Percentiles rank a stretch among this genome's conserved stretches.
These are phyloP conservation scores for Caenorhabditis sp. DNA, from an alignment of 2,888 invertebrate species.

Conservation along the genomic window DNA sequence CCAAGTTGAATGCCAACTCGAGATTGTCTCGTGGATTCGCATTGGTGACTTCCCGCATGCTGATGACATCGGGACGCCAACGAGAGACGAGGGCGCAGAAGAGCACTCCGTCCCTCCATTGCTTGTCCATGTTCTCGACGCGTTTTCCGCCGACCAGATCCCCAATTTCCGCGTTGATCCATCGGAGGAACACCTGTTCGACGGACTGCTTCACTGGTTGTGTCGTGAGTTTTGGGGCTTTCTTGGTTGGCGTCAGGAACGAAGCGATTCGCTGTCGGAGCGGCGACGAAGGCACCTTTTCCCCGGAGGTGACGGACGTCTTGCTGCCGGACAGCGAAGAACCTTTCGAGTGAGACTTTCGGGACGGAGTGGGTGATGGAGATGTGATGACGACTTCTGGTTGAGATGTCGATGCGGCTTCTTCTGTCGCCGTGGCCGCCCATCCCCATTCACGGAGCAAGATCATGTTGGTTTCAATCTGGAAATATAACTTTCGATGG, in stretches of 20 bases:
- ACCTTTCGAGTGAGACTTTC: slow-evolving; percentile 27
- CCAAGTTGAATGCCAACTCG: slow-evolving; percentile 81
- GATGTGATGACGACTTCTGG: slow-evolving; percentile 46
- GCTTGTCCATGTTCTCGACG: slow-evolving; percentile 81
- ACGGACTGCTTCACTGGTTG: slow-evolving; percentile 71
- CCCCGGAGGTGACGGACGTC: slow-evolving; percentile 63
- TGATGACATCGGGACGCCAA: slow-evolving; percentile 81
- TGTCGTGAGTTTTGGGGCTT: slow-evolving; percentile 43
- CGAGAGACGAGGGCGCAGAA: slow-evolving; percentile 81
- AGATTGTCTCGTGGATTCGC: slow-evolving; percentile 78
- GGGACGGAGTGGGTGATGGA: slow-evolving; percentile 54
- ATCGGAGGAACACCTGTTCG: slow-evolving; percentile 80
- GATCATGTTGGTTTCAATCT: slow-evolving; percentile 81
- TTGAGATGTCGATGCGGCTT: slow-evolving; percentile 39
- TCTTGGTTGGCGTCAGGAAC: slow-evolving; percentile 66
- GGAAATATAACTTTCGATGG: slow-evolving; percentile 24
- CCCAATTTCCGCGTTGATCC: slow-evolving; percentile 81
- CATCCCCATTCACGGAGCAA: slow-evolving; percentile 81
- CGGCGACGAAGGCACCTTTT: slow-evolving; percentile 64
- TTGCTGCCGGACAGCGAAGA: slow-evolving; percentile 54
- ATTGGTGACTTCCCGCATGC: slow-evolving; percentile 76
- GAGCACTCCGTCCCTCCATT: slow-evolving; percentile 82
- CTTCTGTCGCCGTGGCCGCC: slow-evolving; percentile 63
- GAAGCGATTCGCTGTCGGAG: slow-evolving; percentile 64
- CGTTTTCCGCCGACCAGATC: slow-evolving; percentile 65